Base-by-base conservation (phyloP, 2,797 vertebrate genomes). In the Girardinus metallicus region DNA sequence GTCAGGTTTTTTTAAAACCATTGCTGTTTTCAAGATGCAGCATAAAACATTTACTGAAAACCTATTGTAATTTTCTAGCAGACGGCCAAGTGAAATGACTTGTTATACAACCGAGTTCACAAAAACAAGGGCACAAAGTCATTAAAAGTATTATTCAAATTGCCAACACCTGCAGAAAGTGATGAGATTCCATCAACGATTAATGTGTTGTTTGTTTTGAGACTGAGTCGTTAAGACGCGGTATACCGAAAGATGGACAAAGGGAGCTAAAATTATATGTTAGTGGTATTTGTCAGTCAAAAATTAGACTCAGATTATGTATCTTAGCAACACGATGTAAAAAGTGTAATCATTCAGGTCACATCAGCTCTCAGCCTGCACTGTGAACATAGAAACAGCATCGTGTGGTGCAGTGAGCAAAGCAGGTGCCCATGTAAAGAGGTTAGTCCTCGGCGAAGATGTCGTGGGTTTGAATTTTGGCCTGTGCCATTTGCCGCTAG, bases 281-380 rank as follows among this genome's bases (percentile, higher is more conserved):
- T 43, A 43, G 23, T 68, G 36, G 21, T 68, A 23, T 12, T 68
- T 21, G 21, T 36, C 21, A 36, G 36, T 43, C 21, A 26, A 12
- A 70, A 71, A 44, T 8, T 16, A 44, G 68, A 71, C 41, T 71
- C 41, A 71, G 68, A 44, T 71, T 44, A 29, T 44, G 68, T 71
- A 71, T 44, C 26, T 44, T 44, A 71, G 41, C 39, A 71, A 71
- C 39, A 44, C n/a, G 41, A 41, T 29, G 23, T n/a, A 44, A 44
- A 43, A 43, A 71, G 68, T 15, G 68, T 71, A n/a, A 71, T 71
- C 68, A 44, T 71, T 44, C 39, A 71, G 68, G 39, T 71, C 68
- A 71, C 68, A 71, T 44, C 68, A 44, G 41, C 68, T 44, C 26
- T 44, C 68, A 68, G 66, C 21, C 10, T 43, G 41, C 21, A 16